These are phyloP conservation scores for Dunckerocampus dactyliophorus DNA, from an alignment of 2,113 vertebrate genomes.

Conservation along the genomic window DNA sequence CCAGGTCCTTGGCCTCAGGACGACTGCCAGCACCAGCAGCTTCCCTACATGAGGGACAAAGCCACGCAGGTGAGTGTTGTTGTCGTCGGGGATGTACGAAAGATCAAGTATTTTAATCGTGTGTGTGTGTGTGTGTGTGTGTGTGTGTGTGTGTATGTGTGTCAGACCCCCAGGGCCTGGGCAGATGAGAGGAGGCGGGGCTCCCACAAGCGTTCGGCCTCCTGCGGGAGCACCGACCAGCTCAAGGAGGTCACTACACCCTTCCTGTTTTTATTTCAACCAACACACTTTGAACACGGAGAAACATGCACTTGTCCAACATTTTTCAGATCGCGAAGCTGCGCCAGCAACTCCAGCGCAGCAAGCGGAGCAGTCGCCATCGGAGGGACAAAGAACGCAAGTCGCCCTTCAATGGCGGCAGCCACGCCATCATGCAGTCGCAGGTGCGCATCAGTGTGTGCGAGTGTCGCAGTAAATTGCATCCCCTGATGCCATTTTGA, in stretches of 20 bases:
- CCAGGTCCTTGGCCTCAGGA: slow-evolving; percentile 97
- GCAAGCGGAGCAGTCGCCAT: slow-evolving; percentile 97
- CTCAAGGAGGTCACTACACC: slow-evolving; percentile 88
- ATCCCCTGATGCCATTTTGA: slow-evolving; percentile 15
- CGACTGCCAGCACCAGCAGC: slow-evolving; percentile 79
- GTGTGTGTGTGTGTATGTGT: slow-evolving; percentile 27
- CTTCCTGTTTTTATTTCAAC: not conserved
- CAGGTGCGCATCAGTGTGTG: slow-evolving; percentile 77
- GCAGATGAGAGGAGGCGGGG: slow-evolving; percentile 91
- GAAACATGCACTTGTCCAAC: not conserved
- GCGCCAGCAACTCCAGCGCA: slow-evolving; percentile 95
- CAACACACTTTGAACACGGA: not conserved
- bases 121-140: slow-evolving; percentile 15
- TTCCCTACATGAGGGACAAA: slow-evolving; percentile 95
- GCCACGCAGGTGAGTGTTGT: slow-evolving; percentile 84
- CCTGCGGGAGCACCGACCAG: slow-evolving; percentile 97
- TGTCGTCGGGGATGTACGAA: not conserved
- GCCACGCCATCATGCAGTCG: slow-evolving; percentile 92
- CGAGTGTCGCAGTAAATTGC: slow-evolving; percentile 10
- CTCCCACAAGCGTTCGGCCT: slow-evolving; percentile 93
- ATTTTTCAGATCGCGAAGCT: slow-evolving; percentile 88
- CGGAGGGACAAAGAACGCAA: slow-evolving; percentile 97
- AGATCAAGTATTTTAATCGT: not conserved
- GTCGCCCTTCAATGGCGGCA: slow-evolving; percentile 96
- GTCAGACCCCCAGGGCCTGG: slow-evolving; percentile 96